These are phyloP conservation scores for Peromyscus maniculatus DNA, from an alignment of 2,113 vertebrate species.

Conservation along the genomic window DNA sequence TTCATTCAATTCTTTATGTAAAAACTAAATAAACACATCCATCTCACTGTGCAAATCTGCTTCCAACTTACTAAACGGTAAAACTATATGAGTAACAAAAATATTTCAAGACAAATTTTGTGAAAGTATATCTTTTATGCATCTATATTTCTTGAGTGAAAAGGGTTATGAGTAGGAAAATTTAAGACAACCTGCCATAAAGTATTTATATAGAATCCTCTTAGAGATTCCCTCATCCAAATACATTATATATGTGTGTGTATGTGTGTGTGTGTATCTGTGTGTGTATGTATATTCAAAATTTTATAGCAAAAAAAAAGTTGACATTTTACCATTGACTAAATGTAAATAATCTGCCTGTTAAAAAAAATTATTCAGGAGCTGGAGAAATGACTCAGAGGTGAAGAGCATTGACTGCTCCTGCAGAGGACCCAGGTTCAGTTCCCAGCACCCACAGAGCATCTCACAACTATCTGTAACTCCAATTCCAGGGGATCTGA, in stretches of 20 bases:
- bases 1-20: neutral
- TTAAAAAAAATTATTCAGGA: too few species aligned
- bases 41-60: neutral
- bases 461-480: neutral
- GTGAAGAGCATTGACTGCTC: neutral
- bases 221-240: neutral
- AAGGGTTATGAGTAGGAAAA: neutral
- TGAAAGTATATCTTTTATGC: neutral
- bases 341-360: neutral
- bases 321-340: conserved; percentile 2
- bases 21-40: neutral
- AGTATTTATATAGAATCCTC: neutral
- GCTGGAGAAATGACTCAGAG: neutral
- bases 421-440: neutral
- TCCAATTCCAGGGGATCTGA: neutral
- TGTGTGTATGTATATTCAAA: neutral
- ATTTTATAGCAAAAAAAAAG: neutral
- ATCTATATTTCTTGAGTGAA: neutral
- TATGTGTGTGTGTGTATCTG: neutral
- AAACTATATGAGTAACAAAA: neutral
- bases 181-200: neutral
- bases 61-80: neutral
- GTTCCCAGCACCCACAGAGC: neutral
- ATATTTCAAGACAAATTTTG: neutral
- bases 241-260: neutral